Evolutionary conservation across 2,888 invertebrate genomes (phyloP), one percentile per base, ranked within the genome.

Genomic region (Tholera decimalis): DNA sequence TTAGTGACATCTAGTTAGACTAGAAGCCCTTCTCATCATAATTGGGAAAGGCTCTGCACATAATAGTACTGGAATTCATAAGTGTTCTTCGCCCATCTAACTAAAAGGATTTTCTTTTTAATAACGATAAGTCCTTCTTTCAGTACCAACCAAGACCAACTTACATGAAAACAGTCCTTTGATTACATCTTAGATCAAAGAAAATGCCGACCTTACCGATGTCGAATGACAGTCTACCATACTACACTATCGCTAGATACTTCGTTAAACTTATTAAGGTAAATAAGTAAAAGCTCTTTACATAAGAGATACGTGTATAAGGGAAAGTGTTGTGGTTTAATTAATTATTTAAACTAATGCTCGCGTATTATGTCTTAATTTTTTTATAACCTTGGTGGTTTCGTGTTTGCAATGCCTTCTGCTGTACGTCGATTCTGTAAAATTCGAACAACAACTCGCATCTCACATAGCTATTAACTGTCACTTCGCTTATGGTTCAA

Each of bases 131-230:
- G 33, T 26, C 30, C 20, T 24, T 7, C 26, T n/a, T 24, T 35
- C 1, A 35, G 28, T 35, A 46, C 15, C 39, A 35, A 22, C 39
- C 46, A 61, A 68, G 51, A 44, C 15, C 41, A 46, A 50, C 43
- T 30, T n/a, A 58, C 24, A n/a, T 33, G 33, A 46, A 71, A 54
- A 43, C 47, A 67, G 46, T 47, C 35, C 39, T 62, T 65, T 70
- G 60, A 66, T 65, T 26, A 47, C 51, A 65, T 51, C 22, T n/a
- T 51, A 63, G 47, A 75, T 72, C 75, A 81, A 81, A 75, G 72
- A 37, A 49, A 56, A 43, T 41, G 49, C 47, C 39, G 44, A 41
- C 30, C 58, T 54, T 30, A 33, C 39, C 24, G 24, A 56, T 26
- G 15, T 49, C 43, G 39, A 74, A 65, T 56, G 30, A 44, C 37